Percentiles rank a stretch among this genome's conserved stretches.
phyloP scores from a whole-genome alignment of 2,113 vertebrate species.

The Pantherophis guttatus region DNA sequence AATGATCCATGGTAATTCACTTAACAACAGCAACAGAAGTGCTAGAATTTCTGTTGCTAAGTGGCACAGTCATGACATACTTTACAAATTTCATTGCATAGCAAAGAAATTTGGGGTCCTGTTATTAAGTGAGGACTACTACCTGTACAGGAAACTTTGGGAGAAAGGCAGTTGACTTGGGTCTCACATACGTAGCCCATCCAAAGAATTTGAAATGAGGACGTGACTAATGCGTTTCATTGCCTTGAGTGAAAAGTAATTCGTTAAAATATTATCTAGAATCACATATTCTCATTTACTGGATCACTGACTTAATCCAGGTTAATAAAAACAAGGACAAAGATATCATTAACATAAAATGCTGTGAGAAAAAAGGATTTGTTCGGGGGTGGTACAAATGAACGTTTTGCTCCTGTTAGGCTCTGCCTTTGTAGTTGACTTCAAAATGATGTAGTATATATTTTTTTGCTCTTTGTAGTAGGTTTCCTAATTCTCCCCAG shows the following conservation, averaged over 20 bases:
- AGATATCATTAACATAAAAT: background rate
- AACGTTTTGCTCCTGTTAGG: background rate
- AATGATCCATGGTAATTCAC: background rate
- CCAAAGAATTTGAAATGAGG: background rate
- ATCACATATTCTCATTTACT: background rate
- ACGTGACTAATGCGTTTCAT: background rate
- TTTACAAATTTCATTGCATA: background rate
- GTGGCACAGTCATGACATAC: background rate
- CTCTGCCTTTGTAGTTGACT: background rate
- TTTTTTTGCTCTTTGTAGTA: background rate
- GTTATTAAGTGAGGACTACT: background rate
- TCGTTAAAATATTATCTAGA: background rate
- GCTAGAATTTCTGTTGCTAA: background rate
- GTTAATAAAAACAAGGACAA: background rate
- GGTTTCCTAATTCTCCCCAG: too few species aligned
- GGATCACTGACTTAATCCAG: background rate
- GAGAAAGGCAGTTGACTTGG: background rate
- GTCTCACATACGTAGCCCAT: background rate
- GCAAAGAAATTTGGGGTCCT: background rate
- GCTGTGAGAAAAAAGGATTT: background rate
- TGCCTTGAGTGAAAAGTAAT: background rate
- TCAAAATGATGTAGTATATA: background rate
- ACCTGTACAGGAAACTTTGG: background rate
- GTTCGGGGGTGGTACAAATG: background rate
- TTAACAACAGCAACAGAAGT: background rate